These are phyloP conservation scores for Hucho hucho DNA, from an alignment of 2,113 vertebrate genomes.

Conservation along the genomic window DNA sequence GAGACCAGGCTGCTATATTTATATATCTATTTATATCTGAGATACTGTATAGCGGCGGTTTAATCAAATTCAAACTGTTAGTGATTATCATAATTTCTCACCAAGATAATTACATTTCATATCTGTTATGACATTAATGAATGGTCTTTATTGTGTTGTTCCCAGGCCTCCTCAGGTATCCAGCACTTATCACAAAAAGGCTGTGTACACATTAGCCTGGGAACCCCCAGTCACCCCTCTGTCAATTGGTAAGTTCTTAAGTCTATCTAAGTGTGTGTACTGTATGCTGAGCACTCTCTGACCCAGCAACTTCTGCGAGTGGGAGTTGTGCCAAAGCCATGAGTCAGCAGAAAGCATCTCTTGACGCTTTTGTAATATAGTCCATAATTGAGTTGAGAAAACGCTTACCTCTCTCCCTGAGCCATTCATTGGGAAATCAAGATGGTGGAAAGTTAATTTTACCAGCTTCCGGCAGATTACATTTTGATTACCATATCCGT, in stretches of 20 bases:
- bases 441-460: constrained; percentile 45
- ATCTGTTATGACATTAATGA: not conserved
- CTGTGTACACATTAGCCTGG: constrained; percentile 90
- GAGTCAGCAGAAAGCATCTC: constrained; percentile 43
- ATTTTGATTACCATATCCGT: constrained; percentile 55
- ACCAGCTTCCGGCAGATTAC: constrained; percentile 41
- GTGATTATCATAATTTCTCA: not conserved
- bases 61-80: not conserved
- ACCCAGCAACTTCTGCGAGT: constrained; percentile 11
- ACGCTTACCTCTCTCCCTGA: constrained; percentile 25
- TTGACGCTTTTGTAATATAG: constrained; percentile 25
- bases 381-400: constrained; percentile 56
- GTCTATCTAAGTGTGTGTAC: not conserved
- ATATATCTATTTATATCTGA: no score
- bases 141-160: constrained; percentile 11
- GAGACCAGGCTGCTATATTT: no score
- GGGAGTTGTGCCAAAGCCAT: constrained; percentile 11
- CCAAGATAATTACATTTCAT: not conserved
- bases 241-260: constrained; percentile 79
- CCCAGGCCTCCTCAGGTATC: constrained; percentile 90
- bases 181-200: constrained; percentile 92
- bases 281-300: not conserved
- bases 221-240: constrained; percentile 85
- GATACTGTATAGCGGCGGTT: not conserved
- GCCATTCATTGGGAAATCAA: constrained; percentile 38